Evolutionary conservation across 1,140 invertebrate species (phyloP).

Genomic region (Propsilocerus akamusi): DNA sequence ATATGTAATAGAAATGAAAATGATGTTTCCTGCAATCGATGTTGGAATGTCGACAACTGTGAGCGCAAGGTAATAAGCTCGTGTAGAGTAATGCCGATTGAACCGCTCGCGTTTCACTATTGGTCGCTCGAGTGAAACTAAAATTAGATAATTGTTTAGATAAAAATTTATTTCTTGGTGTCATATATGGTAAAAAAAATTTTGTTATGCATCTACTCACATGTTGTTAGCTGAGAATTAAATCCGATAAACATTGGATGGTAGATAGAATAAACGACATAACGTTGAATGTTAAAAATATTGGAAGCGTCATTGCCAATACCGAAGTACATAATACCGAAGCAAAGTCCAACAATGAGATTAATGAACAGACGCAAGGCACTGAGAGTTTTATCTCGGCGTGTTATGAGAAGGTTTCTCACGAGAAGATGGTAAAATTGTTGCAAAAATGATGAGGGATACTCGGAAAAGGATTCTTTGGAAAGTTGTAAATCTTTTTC

Average conservation of each 20-base stretch:
- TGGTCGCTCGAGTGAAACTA: conserved; percentile 62
- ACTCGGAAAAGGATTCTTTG: too few relatives aligned
- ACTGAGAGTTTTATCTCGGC: conserved; percentile 34
- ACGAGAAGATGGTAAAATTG: conserved; percentile 42
- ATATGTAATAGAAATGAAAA: not conserved
- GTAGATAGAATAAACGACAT: conserved; percentile 63
- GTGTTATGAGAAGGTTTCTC: conserved; percentile 36
- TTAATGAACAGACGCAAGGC: conserved; percentile 57
- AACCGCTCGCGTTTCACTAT: conserved; percentile 65
- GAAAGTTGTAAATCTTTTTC: conserved; percentile 29
- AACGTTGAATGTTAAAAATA: conserved; percentile 54
- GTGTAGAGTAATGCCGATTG: conserved; percentile 75
- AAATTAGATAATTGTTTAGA: too few relatives aligned
- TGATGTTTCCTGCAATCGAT: not conserved
- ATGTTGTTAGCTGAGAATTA: conserved; percentile 24
- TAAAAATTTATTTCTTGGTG: too few relatives aligned
- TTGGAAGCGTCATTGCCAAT: conserved; percentile 62
- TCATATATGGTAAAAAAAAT: too few relatives aligned
- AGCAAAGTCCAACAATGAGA: conserved; percentile 50
- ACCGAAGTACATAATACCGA: conserved; percentile 59
- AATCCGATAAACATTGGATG: conserved; percentile 55
- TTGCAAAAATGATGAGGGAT: conserved; percentile 40
- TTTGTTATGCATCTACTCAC: too few relatives aligned
- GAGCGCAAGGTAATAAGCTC: conserved; percentile 62
- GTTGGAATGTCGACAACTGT: conserved; percentile 39